Percentiles rank a stretch among this genome's conserved stretches.
These are phyloP conservation scores for Drosophila leontia DNA, from an alignment of 1,140 invertebrate species.

Conservation along the genomic window DNA sequence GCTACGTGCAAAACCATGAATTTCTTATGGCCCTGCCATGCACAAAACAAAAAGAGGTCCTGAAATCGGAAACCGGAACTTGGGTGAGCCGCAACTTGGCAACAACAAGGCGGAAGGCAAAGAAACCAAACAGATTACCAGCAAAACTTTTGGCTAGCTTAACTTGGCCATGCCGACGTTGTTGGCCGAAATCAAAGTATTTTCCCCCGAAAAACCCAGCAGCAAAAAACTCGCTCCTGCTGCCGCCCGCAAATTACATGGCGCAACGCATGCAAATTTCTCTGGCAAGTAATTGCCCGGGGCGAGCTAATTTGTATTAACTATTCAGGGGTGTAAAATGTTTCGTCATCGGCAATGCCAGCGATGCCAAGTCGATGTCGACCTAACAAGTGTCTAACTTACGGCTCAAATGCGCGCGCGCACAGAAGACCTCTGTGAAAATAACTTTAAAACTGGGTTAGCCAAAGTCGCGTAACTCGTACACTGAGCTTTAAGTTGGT, in stretches of 20 bases:
- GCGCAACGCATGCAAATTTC: slow-evolving; percentile 54
- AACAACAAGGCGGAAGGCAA: slow-evolving; percentile 49
- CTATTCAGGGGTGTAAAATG: slow-evolving; percentile 61
- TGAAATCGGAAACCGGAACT: slow-evolving; percentile 79
- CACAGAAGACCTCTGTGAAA: slow-evolving; percentile 49
- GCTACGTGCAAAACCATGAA: slow-evolving; percentile 77
- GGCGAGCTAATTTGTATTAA: slow-evolving; percentile 61
- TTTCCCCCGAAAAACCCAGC: background rate
- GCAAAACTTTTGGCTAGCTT: slow-evolving; percentile 63
- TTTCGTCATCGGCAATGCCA: slow-evolving; percentile 42
- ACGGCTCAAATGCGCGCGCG: slow-evolving; percentile 34
- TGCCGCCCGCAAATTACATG: slow-evolving; percentile 21
- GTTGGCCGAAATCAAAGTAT: slow-evolving; percentile 53
- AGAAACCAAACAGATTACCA: slow-evolving; percentile 69
- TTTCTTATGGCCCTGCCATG: slow-evolving; percentile 62
- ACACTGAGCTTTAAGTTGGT: background rate
- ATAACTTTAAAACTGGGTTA: slow-evolving; percentile 65
- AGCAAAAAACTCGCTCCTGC: background rate
- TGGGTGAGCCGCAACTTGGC: slow-evolving; percentile 64
- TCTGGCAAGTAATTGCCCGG: slow-evolving; percentile 41
- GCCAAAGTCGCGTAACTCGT: slow-evolving; percentile 16
- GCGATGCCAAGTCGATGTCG: slow-evolving; percentile 36
- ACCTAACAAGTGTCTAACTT: slow-evolving; percentile 52
- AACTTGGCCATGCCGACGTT: slow-evolving; percentile 52
- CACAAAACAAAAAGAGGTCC: slow-evolving; percentile 66